A percentile compares a stretch with the other conserved stretches of the same genome.
phyloP scores from a whole-genome alignment of 2,888 invertebrate species.

The Linyphia triangularis region DNA sequence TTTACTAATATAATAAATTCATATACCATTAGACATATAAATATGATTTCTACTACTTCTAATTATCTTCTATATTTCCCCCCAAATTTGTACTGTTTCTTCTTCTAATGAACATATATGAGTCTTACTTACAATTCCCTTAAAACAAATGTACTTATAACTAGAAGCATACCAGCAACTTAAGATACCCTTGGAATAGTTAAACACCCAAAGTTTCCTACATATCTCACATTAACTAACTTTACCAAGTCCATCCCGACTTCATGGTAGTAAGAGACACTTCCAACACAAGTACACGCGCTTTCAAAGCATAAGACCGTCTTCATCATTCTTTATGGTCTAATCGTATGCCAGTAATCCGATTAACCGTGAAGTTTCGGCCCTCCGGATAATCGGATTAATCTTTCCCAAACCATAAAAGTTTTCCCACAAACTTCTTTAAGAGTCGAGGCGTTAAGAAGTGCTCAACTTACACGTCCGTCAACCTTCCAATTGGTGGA shows the following conservation, averaged over 20 bases:
- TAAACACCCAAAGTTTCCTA: not conserved
- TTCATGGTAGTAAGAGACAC: not conserved
- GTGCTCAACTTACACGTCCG: conserved; percentile 40
- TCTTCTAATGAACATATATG: too few species aligned
- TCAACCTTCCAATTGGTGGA: not conserved
- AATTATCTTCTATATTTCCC: too few species aligned
- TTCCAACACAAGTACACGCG: not conserved
- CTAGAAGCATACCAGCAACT: too few species aligned
- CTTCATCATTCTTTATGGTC: conserved; percentile 56
- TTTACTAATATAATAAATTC: too few species aligned
- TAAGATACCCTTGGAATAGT: too few species aligned
- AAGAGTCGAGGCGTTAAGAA: conserved; percentile 20
- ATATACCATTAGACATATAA: too few species aligned
- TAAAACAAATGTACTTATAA: too few species aligned
- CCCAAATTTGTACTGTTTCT: too few species aligned
- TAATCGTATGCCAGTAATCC: conserved; percentile 71
- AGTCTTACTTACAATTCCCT: too few species aligned
- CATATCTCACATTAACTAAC: not conserved
- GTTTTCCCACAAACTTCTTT: conserved; percentile 51
- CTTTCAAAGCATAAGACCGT: conserved; percentile 14
- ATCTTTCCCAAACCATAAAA: conserved; percentile 65
- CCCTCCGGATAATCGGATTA: conserved; percentile 55
- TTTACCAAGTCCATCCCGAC: not conserved
- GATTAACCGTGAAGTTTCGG: conserved; percentile 67
- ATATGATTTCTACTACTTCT: too few species aligned